Evolutionary conservation across 2,888 invertebrate species (phyloP), one percentile per base, ranked within the genome.

Genomic region (Spisula subtruncata): DNA sequence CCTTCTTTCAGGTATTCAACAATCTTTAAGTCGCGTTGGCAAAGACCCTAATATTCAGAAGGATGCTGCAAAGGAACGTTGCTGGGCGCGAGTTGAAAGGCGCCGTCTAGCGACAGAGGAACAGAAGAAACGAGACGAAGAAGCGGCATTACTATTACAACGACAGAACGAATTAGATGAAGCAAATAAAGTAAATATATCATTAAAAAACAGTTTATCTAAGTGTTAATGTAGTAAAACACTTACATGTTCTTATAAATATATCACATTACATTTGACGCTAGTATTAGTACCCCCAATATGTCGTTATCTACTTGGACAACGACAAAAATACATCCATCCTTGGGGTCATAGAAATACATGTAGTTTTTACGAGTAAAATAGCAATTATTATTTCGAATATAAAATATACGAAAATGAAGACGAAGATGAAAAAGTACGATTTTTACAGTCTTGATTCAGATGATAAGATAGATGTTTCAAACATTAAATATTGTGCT

Each of bases 91-190:
- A 0, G 90, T 90, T 56, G 89, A 92, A n/a, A 91, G 91, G 46
- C 89, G 93, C 60, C 92, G 93, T 32, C 90, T 88, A 32, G 86
- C 90, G 35, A 93, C 93, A 46, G 94, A 95, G n/a, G 94, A 95
- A 66, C 94, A 94, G 25, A 79, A 89, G 85, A 92, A 89, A 82
- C 91, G 93, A 97, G 97, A 20, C 97, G 97, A 93, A 97, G 97
- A 98, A 87, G 94, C 95, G n/a, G 93, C 96, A 87, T 91, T 94
- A 60, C 97, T 98, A 86, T 96, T 97, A 60, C 96, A 97, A 60
- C 97, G 98, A 0, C 96, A 97, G 89, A 97, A 97, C 32, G 97
- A 97, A 94, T 97, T 98, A 75, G 98, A 98, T 96, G 97, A 97
- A 82, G 94, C 89, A 51, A 92, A 89, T 81, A 86, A 83, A 80